These are phyloP conservation scores for Myopa tessellatipennis DNA, from an alignment of 2,888 invertebrate genomes.

Conservation along the genomic window DNA sequence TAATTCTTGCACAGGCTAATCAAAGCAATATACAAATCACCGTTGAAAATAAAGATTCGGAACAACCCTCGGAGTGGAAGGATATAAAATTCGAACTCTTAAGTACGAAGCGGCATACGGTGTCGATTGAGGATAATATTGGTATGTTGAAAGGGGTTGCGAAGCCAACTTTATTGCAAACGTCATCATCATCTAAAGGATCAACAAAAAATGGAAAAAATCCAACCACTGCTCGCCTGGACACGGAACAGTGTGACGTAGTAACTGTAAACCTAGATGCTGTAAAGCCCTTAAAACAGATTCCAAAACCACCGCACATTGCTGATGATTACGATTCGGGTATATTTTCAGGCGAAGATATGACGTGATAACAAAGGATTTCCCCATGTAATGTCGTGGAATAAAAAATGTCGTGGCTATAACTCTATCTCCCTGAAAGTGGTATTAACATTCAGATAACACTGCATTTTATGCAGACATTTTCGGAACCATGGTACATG, in stretches of 20 bases:
- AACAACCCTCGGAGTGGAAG: conserved; percentile 51
- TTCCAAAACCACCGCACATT: conserved; percentile 46
- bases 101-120: conserved; percentile 54
- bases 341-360: conserved; percentile 48
- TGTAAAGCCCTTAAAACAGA: conserved; percentile 48
- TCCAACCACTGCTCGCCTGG: conserved; percentile 5
- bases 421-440: conserved; percentile 4
- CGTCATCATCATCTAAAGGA: neutral
- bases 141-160: conserved; percentile 50
- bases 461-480: neutral
- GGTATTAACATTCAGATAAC: neutral
- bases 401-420: conserved; percentile 15
- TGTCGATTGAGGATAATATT: conserved; percentile 64
- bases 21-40: conserved; percentile 57
- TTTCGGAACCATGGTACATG: neutral
- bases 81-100: conserved; percentile 56
- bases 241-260: neutral
- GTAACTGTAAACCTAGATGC: conserved; percentile 46
- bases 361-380: conserved; percentile 15
- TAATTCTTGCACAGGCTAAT: conserved; percentile 52
- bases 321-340: conserved; percentile 52
- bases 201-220: conserved; percentile 7
- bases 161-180: conserved; percentile 12
- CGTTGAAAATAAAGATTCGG: conserved; percentile 47
- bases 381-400: neutral